Evolutionary conservation across 2,797 vertebrate genomes (phyloP).

Genomic region (Gobio occitaniae): DNA sequence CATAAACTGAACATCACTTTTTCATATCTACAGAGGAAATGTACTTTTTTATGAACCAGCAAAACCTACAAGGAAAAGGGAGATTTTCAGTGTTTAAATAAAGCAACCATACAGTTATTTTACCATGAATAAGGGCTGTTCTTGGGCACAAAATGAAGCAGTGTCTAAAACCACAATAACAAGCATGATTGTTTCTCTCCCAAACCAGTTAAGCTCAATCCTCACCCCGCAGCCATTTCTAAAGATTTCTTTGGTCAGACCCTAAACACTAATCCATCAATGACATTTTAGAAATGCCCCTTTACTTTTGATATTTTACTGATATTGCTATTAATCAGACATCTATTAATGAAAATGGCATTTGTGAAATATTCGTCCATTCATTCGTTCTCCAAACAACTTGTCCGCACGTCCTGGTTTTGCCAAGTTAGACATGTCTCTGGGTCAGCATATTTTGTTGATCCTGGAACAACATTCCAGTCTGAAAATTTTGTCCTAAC

Average conservation of each 20-base stretch:
- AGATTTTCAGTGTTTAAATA: conserved; percentile 8
- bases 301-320: not conserved
- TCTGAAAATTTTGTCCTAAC: no score
- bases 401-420: not conserved
- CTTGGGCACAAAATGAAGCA: not conserved
- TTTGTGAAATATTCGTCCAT: not conserved
- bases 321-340: not conserved
- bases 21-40: not conserved
- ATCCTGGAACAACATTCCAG: no score
- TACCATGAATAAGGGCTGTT: not conserved
- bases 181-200: not conserved
- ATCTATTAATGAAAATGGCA: not conserved
- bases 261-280: not conserved
- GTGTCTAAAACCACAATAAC: not conserved
- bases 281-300: not conserved
- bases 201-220: not conserved
- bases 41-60: not conserved
- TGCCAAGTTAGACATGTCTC: no score
- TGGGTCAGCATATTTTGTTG: no score
- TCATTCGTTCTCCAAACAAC: not conserved
- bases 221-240: not conserved
- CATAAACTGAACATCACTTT: not conserved
- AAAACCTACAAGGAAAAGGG: not conserved
- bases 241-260: not conserved
- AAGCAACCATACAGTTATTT: conserved; percentile 6